A percentile compares a stretch with the other conserved stretches of the same genome.
phyloP scores from a whole-genome alignment of 2,797 vertebrate genomes.

The Oreochromis mossambicus region DNA sequence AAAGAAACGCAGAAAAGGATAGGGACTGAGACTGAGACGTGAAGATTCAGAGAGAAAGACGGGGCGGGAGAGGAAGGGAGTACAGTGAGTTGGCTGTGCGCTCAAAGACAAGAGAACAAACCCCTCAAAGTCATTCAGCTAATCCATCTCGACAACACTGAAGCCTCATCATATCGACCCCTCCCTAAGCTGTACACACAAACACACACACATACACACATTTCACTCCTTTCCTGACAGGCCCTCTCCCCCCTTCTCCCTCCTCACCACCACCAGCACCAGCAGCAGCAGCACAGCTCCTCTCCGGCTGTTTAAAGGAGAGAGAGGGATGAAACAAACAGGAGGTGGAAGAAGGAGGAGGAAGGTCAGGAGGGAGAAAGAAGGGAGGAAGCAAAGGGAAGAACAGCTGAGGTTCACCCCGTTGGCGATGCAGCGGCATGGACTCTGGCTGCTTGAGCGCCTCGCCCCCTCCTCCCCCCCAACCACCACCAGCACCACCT shows the following conservation, averaged over 20 bases:
- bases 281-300: conserved; percentile 5
- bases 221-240: conserved; percentile 54
- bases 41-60: conserved; percentile 17
- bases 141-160: conserved; percentile 80
- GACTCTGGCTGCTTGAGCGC: neutral
- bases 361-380: conserved; percentile 44
- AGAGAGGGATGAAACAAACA: conserved; percentile 43
- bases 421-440: conserved; percentile 12
- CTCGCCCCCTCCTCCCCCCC: neutral
- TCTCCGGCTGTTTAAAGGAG: conserved; percentile 23
- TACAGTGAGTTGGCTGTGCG: conserved; percentile 59
- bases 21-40: conserved; percentile 39
- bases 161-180: conserved; percentile 73
- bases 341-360: conserved; percentile 28
- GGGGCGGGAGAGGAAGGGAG: conserved; percentile 11
- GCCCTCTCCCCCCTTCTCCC: neutral
- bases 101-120: conserved; percentile 74
- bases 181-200: conserved; percentile 58
- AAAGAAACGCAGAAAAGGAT: conserved; percentile 5
- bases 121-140: conserved; percentile 76
- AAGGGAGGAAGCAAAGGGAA: neutral
- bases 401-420: conserved; percentile 57
- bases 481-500: neutral
- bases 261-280: neutral
- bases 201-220: conserved; percentile 46